Conservation (phyloP, 2,797 vertebrate species). For the Sebastes nivosus region DNA sequence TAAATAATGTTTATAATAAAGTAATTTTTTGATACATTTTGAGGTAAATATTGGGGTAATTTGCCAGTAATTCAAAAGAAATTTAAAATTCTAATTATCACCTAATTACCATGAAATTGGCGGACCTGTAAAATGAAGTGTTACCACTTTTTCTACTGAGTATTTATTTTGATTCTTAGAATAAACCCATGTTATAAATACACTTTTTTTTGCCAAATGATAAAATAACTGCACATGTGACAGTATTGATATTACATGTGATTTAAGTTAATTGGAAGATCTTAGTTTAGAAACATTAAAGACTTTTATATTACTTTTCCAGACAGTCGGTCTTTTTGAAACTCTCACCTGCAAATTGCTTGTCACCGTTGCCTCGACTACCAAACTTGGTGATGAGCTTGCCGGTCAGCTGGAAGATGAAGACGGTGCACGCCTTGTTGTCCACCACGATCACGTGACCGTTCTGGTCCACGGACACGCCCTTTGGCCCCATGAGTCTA, state of each 20-base stretch:
- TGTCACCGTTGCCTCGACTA: conserved; percentile 96
- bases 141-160: background rate
- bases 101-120: too few species aligned
- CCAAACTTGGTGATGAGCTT: conserved; percentile 97
- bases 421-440: conserved; percentile 98
- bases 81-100: too few species aligned
- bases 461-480: conserved; percentile 96
- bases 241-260: background rate
- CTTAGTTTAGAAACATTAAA: background rate
- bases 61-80: too few species aligned
- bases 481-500: conserved; percentile 97
- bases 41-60: too few species aligned
- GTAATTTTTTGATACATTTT: too few species aligned
- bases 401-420: conserved; percentile 96
- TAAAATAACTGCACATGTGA: background rate
- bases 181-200: background rate
- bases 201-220: background rate
- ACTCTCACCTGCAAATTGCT: conserved; percentile 95
- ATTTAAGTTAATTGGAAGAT: background rate
- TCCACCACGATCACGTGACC: conserved; percentile 98
- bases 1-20: background rate
- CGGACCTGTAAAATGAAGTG: too few species aligned
- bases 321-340: background rate
- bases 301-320: background rate
- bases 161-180: background rate